Evolutionary conservation across 1,140 invertebrate species (phyloP).

Genomic region (Acyrthosiphon pisum): DNA sequence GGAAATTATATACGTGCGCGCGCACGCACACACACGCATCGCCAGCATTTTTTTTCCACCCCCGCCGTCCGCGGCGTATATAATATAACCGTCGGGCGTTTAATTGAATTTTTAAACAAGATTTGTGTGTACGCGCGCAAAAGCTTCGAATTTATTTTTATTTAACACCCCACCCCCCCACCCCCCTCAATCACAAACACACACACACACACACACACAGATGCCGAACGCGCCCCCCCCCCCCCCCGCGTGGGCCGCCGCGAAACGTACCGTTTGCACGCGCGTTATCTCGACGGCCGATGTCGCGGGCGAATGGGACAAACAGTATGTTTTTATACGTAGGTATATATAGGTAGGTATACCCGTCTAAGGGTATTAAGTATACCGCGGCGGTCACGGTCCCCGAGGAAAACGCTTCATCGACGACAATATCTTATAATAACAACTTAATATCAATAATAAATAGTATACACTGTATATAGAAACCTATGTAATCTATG

Average conservation of each 20-base stretch:
- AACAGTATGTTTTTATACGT: too few relatives aligned
- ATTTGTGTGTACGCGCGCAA: slow-evolving; percentile 13
- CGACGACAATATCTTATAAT: not conserved
- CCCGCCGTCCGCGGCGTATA: not conserved
- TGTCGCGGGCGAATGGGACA: too few relatives aligned
- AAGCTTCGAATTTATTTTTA: slow-evolving; percentile 20
- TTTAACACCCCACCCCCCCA: not conserved
- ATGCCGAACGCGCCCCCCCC: too few relatives aligned
- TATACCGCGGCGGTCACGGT: not conserved
- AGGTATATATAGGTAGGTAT: too few relatives aligned
- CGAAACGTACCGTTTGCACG: too few relatives aligned
- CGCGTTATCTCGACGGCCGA: too few relatives aligned
- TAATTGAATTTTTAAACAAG: slow-evolving; percentile 50
- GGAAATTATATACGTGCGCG: slow-evolving; percentile 6
- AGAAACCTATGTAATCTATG: not conserved
- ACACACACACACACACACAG: not conserved
- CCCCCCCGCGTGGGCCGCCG: too few relatives aligned
- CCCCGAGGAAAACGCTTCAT: not conserved
- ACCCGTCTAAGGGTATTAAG: not conserved
- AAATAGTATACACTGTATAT: not conserved
- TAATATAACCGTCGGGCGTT: slow-evolving; percentile 1
- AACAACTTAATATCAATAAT: not conserved
- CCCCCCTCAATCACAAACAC: too few relatives aligned
- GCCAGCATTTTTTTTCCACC: not conserved
- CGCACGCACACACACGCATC: not conserved